Percentiles rank a stretch among this genome's conserved stretches.
phyloP scores from a whole-genome alignment of 1,140 invertebrate genomes.

The Dendroctonus ponderosae region DNA sequence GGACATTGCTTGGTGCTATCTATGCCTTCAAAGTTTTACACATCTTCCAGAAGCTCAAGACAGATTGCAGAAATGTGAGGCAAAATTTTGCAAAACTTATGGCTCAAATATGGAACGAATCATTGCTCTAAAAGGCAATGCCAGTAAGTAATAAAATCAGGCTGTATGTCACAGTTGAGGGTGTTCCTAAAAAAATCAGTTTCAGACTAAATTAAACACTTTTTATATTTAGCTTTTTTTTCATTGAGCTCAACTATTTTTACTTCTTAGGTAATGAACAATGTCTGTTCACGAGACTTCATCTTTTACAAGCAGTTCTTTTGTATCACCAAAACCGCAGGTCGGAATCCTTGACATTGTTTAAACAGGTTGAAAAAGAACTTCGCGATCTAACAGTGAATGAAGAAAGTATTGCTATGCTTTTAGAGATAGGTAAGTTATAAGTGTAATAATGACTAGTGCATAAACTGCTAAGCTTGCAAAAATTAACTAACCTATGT shows the following conservation, averaged over 20 bases:
- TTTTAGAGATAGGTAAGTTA: constrained; percentile 58
- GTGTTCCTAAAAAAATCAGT: not conserved
- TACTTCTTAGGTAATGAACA: constrained; percentile 57
- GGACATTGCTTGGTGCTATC: constrained; percentile 84
- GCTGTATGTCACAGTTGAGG: constrained; percentile 4
- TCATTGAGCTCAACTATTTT: not conserved
- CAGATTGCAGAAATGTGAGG: constrained; percentile 64
- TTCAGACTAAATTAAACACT: not conserved
- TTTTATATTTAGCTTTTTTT: too few relatives aligned
- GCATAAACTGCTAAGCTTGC: not conserved
- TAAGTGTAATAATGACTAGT: constrained; percentile 1
- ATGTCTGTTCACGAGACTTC: constrained; percentile 70
- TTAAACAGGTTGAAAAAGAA: constrained; percentile 62
- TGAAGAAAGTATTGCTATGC: constrained; percentile 54
- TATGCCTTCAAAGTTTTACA: constrained; percentile 67
- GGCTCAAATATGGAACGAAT: constrained; percentile 69
- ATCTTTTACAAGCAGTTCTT: constrained; percentile 75
- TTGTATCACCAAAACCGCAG: constrained; percentile 71
- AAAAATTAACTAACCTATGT: not conserved
- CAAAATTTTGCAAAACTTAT: constrained; percentile 66
- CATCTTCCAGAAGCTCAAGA: constrained; percentile 70
- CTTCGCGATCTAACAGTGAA: constrained; percentile 62
- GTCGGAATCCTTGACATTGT: constrained; percentile 57
- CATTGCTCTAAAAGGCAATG: constrained; percentile 65
- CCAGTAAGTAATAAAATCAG: constrained; percentile 48